Evolutionary conservation across 1,140 invertebrate species (phyloP).

Genomic region (Laupala kohalensis): DNA sequence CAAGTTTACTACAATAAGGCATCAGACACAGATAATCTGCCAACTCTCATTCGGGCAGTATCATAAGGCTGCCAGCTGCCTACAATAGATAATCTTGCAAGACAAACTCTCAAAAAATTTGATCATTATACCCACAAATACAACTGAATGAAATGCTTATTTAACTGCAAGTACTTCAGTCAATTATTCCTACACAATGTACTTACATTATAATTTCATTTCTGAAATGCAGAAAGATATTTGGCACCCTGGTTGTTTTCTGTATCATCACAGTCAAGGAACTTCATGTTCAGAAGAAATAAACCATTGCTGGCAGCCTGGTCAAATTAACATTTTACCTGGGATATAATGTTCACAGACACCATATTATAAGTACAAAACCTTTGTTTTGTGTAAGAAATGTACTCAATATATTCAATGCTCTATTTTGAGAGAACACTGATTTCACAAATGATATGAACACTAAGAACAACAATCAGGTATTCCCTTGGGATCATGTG

Average conservation of each 20-base stretch:
- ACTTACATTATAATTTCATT: neutral
- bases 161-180: neutral
- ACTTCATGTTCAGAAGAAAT: neutral
- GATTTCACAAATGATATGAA: neutral
- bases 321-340: neutral
- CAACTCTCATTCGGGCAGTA: neutral
- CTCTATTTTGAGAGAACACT: neutral
- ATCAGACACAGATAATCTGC: neutral
- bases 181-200: neutral
- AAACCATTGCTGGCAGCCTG: neutral
- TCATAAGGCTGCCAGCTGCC: neutral
- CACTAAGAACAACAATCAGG: neutral
- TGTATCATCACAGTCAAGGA: neutral
- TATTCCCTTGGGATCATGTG: neutral
- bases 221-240: neutral
- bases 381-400: neutral
- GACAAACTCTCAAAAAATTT: neutral
- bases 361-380: neutral
- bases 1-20: neutral
- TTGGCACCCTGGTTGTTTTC: neutral
- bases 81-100: neutral
- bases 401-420: neutral
- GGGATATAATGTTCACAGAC: neutral
- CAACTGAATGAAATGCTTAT: neutral
- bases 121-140: neutral